Percentiles rank a stretch among this genome's conserved stretches.
These are phyloP conservation scores for Oryzias melastigma DNA, from an alignment of 2,113 vertebrate species.

Conservation along the genomic window DNA sequence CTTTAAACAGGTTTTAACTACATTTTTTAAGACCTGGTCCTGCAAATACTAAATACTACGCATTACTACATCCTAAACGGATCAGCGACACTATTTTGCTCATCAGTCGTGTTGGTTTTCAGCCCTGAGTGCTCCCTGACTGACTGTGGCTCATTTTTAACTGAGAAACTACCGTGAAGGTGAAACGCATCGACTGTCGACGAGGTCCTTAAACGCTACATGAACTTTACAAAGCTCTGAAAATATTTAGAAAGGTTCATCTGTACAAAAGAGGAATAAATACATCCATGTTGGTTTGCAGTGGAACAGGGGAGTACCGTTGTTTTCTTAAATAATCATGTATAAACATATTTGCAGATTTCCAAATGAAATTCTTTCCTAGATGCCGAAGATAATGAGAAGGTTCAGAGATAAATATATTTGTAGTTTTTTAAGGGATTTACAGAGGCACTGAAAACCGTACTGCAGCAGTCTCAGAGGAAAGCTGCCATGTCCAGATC, in stretches of 20 bases:
- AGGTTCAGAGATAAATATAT: conserved; percentile 49
- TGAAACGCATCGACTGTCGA: conserved; percentile 2
- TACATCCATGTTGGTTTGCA: conserved; percentile 60
- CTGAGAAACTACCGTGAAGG: background rate
- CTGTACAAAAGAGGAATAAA: conserved; percentile 66
- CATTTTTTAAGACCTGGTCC: too few relatives aligned
- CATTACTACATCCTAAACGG: background rate
- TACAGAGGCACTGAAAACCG: conserved; percentile 62
- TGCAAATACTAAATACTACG: too few relatives aligned
- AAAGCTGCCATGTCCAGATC: conserved; percentile 74
- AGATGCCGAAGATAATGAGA: conserved; percentile 34
- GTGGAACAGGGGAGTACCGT: conserved; percentile 49
- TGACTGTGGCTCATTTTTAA: conserved; percentile 16
- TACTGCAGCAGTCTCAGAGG: conserved; percentile 50
- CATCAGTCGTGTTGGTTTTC: conserved; percentile 56
- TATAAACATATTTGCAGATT: conserved; percentile 57
- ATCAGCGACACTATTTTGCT: conserved; percentile 17
- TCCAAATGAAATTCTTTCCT: conserved; percentile 27
- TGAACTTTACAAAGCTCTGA: conserved; percentile 30
- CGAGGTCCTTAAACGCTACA: conserved; percentile 51
- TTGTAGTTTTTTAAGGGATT: conserved; percentile 53
- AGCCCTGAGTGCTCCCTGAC: conserved; percentile 62
- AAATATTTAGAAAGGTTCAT: conserved; percentile 54
- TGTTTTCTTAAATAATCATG: conserved; percentile 47
- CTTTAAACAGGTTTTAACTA: conserved; percentile 4